phyloP scores from a whole-genome alignment of 2,888 invertebrate genomes.

The Pyrrhia umbra region DNA sequence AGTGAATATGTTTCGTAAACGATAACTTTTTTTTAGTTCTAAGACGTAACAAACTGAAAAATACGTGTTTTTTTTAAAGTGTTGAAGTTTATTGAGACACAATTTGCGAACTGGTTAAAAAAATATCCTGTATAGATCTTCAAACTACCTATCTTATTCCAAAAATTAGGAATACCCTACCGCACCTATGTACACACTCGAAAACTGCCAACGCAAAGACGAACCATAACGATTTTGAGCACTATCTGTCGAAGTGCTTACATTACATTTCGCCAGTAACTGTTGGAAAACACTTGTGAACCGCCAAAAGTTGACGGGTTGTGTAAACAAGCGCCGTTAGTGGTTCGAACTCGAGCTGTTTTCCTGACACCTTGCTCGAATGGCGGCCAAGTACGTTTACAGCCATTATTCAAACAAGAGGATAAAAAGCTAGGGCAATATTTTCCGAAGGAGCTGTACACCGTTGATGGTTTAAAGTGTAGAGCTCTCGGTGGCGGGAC shows the following conservation, averaged over 20 bases:
- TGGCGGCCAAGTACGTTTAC: slow-evolving; percentile 87
- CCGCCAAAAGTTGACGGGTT: slow-evolving; percentile 86
- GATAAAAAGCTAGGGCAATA: slow-evolving; percentile 89
- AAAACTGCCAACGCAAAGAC: slow-evolving; percentile 66
- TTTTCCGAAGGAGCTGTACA: slow-evolving; percentile 87
- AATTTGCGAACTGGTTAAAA: too few species aligned
- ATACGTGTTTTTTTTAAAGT: too few species aligned
- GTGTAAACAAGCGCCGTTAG: slow-evolving; percentile 88
- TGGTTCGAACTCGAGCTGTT: slow-evolving; percentile 85
- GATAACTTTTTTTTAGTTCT: too few species aligned
- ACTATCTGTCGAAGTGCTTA: slow-evolving; percentile 83
- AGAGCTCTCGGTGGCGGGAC: slow-evolving; percentile 83
- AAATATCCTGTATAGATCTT: not conserved
- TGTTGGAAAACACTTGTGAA: slow-evolving; percentile 85
- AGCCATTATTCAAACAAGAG: slow-evolving; percentile 90
- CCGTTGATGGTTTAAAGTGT: slow-evolving; percentile 89
- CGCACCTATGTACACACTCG: slow-evolving; percentile 32
- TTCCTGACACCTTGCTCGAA: slow-evolving; percentile 88
- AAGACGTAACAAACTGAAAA: too few species aligned
- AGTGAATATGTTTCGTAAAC: too few species aligned
- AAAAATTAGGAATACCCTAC: slow-evolving; percentile 11
- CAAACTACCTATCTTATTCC: not conserved
- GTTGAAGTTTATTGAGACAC: too few species aligned
- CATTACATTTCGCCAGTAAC: slow-evolving; percentile 85
- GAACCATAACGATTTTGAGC: slow-evolving; percentile 73